Evolutionary conservation across 2,797 vertebrate genomes (phyloP).

Genomic region (Novumbra hubbsi): DNA sequence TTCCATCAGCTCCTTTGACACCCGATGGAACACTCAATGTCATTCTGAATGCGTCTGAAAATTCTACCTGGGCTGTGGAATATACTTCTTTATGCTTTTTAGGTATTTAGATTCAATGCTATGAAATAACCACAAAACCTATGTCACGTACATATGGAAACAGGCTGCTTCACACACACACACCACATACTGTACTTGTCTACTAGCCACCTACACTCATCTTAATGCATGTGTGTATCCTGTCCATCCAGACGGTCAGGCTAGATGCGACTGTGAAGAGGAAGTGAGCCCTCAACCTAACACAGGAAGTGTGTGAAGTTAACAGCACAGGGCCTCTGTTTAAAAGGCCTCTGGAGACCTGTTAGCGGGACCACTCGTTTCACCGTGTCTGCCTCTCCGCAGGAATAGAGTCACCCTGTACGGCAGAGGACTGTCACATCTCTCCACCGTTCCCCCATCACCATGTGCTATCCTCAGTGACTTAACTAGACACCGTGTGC

Average conservation of each 20-base stretch:
- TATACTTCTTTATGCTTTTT: constrained; percentile 10
- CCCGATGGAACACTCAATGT: constrained; percentile 75
- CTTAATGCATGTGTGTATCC: constrained; percentile 8
- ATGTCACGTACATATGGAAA: neutral
- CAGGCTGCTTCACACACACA: constrained; percentile 9
- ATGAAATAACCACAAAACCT: neutral
- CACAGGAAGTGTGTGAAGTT: constrained; percentile 80
- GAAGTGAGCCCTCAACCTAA: constrained; percentile 29
- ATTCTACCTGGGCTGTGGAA: constrained; percentile 63
- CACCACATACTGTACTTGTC: constrained; percentile 2
- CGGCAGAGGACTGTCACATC: constrained; percentile 68
- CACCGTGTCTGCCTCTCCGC: constrained; percentile 77
- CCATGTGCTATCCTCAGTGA: constrained; percentile 62
- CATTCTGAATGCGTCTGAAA: constrained; percentile 71
- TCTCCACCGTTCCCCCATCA: constrained; percentile 47
- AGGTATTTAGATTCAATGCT: constrained; percentile 1
- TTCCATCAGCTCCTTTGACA: constrained; percentile 43
- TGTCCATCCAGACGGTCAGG: neutral
- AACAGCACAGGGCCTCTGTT: constrained; percentile 73
- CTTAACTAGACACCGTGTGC: constrained; percentile 69
- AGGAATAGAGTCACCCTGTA: constrained; percentile 59
- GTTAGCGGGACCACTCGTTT: constrained; percentile 83
- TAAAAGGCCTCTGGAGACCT: constrained; percentile 84
- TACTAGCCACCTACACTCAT: constrained; percentile 6
- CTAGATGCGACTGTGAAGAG: constrained; percentile 33